phyloP scores from a whole-genome alignment of 2,888 invertebrate genomes.

The Idaea straminata region DNA sequence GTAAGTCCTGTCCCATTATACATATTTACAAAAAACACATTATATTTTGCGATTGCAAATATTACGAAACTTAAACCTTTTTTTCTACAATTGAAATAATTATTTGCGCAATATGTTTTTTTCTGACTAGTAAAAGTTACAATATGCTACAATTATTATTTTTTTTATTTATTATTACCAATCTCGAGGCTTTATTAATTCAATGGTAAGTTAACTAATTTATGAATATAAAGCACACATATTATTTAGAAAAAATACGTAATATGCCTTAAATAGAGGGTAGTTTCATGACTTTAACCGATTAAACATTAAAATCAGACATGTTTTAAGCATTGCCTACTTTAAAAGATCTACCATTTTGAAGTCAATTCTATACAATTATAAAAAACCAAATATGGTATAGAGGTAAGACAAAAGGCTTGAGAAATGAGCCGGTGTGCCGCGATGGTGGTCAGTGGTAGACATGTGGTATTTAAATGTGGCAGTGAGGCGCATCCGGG shows the following conservation, averaged over 20 bases:
- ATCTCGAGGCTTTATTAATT: too few species aligned
- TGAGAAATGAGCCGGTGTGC: constrained; percentile 14
- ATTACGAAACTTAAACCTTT: too few species aligned
- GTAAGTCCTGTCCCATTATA: not conserved
- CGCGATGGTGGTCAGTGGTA: constrained; percentile 1
- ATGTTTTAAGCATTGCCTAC: too few species aligned
- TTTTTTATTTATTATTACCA: not conserved
- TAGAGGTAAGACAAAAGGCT: not conserved
- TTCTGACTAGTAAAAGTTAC: too few species aligned
- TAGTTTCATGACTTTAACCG: not conserved
- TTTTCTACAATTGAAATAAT: too few species aligned
- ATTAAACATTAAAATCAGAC: not conserved
- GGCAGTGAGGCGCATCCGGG: constrained; percentile 61
- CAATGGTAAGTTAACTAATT: too few species aligned
- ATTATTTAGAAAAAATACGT: too few species aligned
- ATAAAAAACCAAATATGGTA: not conserved
- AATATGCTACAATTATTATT: not conserved
- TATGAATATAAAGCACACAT: too few species aligned
- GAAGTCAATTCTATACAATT: too few species aligned
- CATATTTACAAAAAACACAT: not conserved
- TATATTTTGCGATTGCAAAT: not conserved
- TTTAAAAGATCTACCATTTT: too few species aligned
- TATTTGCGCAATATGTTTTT: too few species aligned
- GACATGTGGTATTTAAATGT: constrained; percentile 43
- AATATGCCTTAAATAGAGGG: not conserved